Conservation (phyloP, 2,113 vertebrate genomes). For the Xerus inauris region DNA sequence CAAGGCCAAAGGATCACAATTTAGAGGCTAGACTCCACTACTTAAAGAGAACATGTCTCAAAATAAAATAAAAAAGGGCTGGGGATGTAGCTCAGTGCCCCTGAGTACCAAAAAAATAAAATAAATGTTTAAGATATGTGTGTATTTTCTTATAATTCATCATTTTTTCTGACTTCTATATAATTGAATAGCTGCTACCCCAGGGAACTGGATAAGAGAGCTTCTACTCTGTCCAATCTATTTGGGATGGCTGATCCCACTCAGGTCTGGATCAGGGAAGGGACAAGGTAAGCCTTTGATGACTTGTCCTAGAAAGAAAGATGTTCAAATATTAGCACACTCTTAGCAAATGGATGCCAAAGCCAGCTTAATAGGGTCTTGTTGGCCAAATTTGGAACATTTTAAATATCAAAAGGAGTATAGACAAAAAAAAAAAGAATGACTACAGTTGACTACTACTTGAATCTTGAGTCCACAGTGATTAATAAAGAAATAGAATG, state of each 20-base stretch:
- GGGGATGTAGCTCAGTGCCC: too few species aligned
- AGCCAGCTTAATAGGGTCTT: neutral
- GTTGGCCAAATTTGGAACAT: neutral
- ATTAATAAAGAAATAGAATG: neutral
- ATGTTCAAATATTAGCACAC: neutral
- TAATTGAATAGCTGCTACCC: neutral
- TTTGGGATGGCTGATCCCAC: neutral
- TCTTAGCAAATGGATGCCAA: neutral
- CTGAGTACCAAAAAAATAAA: neutral
- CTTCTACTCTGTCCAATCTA: neutral
- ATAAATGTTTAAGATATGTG: neutral
- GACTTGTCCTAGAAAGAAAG: neutral
- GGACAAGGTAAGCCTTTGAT: rapidly evolving
- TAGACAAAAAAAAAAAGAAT: neutral
- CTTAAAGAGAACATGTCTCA: too few species aligned
- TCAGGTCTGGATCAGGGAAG: neutral
- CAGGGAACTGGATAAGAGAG: neutral
- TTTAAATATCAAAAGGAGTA: neutral
- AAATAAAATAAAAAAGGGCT: too few species aligned
- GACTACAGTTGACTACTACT: neutral
- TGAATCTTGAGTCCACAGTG: neutral
- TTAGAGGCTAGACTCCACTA: too few species aligned
- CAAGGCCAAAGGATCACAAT: too few species aligned
- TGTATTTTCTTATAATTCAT: neutral
- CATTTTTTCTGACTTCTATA: neutral